phyloP scores from a whole-genome alignment of 1,140 invertebrate genomes.

The Delia radicum region DNA sequence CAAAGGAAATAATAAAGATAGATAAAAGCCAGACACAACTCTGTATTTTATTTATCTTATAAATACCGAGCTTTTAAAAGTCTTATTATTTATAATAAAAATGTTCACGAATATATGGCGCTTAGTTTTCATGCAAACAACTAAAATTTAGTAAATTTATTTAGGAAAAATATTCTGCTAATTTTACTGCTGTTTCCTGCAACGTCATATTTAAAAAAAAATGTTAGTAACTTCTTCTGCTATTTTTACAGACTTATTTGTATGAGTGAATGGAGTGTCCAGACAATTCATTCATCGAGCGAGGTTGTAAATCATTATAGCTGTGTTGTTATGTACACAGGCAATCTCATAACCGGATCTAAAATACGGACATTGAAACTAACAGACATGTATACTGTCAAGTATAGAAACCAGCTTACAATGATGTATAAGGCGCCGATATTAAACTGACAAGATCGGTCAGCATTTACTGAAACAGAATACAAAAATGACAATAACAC shows the following conservation, averaged over 20 bases:
- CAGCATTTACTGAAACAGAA: not conserved
- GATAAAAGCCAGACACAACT: too few relatives aligned
- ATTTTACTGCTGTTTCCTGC: too few relatives aligned
- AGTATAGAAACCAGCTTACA: not conserved
- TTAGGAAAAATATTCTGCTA: too few relatives aligned
- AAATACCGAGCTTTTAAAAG: too few relatives aligned
- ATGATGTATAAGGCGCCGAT: not conserved
- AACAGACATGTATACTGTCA: not conserved
- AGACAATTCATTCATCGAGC: not conserved
- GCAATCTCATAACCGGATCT: not conserved
- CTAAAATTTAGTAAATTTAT: too few relatives aligned
- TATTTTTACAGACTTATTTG: not conserved
- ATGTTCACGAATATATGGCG: too few relatives aligned
- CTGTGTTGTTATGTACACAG: not conserved
- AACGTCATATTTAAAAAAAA: too few relatives aligned
- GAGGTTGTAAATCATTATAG: not conserved
- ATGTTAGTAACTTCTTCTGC: too few relatives aligned
- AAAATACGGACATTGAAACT: not conserved
- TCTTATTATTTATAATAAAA: too few relatives aligned
- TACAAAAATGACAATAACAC: not conserved
- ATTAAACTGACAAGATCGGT: not conserved
- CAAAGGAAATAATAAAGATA: too few relatives aligned
- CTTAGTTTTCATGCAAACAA: too few relatives aligned
- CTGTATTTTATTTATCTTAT: too few relatives aligned
- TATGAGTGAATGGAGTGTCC: not conserved